Evolutionary conservation across 2,113 vertebrate genomes (phyloP), one percentile per base, ranked within the genome.

Genomic region (Lipophrys pholis): DNA sequence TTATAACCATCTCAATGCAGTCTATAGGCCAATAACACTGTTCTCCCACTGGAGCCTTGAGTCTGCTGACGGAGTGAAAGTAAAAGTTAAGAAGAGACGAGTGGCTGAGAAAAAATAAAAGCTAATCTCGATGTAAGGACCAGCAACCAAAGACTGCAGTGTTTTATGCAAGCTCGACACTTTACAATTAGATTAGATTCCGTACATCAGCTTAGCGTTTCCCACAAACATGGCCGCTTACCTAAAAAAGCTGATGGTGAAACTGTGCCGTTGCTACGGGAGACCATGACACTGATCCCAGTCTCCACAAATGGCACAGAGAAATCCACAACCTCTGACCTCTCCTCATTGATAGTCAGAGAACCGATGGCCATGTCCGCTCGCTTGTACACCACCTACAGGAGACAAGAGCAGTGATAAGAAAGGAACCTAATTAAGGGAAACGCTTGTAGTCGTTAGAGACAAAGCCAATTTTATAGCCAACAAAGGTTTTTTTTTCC

Each of bases 311-410:
- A 97, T 77, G 96, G 96, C 42, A 97, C 96, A 0, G 96, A 97
- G 89, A 97, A 97, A 90, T 97, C 96, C 77, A 97, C 95, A 6
- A 97, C 95, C 89, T 97, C 95, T 1, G 96, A 96, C 16, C 96
- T 92, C 86, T 97, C 96, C 84, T 97, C 96, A 40, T 97, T 97
- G 85, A 97, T 97, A 73, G 96, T 97, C 60, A 97, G 89, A 0
- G 96, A 97, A 63, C 96, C 96, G n/a, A 97, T 97, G 39, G 96
- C 96, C 95, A 97, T 97, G 89, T 97, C 96, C 0, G 96, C 96
- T 5, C 95, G 92, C 83, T 96, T 94, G 88, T 96, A 96, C 72
- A 95, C 96, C 75, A 97, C 96, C 96, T 96, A 60, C 57, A 68
- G 48, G 70, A 69, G 49, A 80, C 6, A 46, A 53, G 56, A 69